Base-by-base conservation (phyloP, 2,797 vertebrate genomes). In the Amblyraja radiata region DNA sequence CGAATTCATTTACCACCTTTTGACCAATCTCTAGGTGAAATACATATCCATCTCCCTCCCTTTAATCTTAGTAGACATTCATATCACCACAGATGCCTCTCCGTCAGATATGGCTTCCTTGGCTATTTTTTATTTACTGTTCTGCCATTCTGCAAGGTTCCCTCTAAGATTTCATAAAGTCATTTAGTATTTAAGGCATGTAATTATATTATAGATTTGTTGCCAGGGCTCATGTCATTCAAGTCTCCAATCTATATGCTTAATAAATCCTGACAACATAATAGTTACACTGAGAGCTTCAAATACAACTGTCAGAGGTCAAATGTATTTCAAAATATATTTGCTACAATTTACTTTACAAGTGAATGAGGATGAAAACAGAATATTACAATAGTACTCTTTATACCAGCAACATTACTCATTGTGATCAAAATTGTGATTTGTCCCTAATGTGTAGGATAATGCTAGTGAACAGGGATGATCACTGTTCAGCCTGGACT, bases 361-460 rank as follows among this genome's bases (percentile, higher is more conserved):
- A 14, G 83, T 6, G 32, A 63, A 86, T 86, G 83, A 86, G 63
- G 83, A 86, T 63, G 61, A 14, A 86, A 86, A 65, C 58, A 18
- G 83, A 61, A 58, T 86, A 61, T 65, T 61, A 86, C 61, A 86
- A 86, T 28, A 86, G 83, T 14, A 86, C 83, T 16, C 16, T 86
- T 86, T 11, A n/a, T 28, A 14, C 16, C n/a, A 86, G 58, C 58
- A 86, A 58, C 28, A 63, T 28, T 32, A 86, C 11, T 65, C 58
- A 84, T 84, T 58, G 81, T 61, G 54, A 84, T 21, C 54, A 61
- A 54, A 54, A 54, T 54, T 54, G 46, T 54, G 3, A 54, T 54
- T 54, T 54, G 46, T 54, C 46, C 46, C 46, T 54, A 54, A 5
- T 54, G 46, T 54, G 46, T 54, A 54, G 46, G 46, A 54, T 54